These are phyloP conservation scores for Columba janthina DNA, from an alignment of 2,113 vertebrate genomes.

Conservation along the genomic window DNA sequence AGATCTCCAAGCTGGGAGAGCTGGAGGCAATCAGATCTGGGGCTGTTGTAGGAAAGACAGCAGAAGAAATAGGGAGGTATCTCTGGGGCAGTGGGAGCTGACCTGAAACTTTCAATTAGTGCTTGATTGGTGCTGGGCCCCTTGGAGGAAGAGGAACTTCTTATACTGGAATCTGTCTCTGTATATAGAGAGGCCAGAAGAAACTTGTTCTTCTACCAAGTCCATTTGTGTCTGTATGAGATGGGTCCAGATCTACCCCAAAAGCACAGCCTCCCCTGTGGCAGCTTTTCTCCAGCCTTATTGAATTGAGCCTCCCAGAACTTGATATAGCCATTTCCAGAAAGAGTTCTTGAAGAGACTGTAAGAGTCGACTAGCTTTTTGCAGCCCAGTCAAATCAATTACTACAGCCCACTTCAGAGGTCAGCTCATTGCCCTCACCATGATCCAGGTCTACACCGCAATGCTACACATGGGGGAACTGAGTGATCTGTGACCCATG, in stretches of 20 bases:
- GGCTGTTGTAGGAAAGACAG: not conserved
- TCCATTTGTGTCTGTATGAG: not conserved
- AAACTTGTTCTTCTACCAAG: not conserved
- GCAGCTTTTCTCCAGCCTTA: not conserved
- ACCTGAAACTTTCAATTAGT: not conserved
- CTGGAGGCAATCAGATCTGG: not conserved
- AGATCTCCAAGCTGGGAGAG: not conserved
- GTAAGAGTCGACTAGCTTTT: not conserved
- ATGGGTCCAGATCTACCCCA: not conserved
- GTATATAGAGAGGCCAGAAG: not conserved
- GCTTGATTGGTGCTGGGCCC: not conserved
- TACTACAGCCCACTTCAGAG: not conserved
- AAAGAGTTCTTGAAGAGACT: not conserved
- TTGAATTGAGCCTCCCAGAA: not conserved
- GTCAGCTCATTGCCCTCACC: not conserved
- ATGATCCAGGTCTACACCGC: not conserved
- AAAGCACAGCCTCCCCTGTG: not conserved
- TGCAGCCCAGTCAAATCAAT: slow-evolving; percentile 3
- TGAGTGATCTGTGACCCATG: accelerated
- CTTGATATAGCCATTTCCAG: not conserved
- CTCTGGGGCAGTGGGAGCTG: not conserved
- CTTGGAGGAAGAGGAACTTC: not conserved
- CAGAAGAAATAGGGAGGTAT: not conserved
- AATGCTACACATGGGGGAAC: accelerated
- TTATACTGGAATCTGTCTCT: not conserved